phyloP scores from a whole-genome alignment of 2,113 vertebrate genomes.

The Setophaga petechia region DNA sequence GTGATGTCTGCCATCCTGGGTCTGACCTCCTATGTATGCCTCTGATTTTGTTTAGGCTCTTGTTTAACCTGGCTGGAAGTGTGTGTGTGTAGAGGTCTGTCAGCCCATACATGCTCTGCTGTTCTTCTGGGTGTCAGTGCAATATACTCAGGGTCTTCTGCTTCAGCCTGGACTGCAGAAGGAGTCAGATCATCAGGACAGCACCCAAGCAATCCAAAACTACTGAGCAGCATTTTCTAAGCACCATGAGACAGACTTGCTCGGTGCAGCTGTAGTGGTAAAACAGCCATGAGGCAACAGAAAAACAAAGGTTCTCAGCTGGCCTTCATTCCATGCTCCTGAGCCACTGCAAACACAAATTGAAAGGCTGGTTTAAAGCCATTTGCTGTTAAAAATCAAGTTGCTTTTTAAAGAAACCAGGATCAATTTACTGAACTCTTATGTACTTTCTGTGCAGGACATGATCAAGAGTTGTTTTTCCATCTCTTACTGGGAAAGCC shows the following conservation, averaged over 20 bases:
- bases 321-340: background rate
- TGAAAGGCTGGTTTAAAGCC: background rate
- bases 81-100: background rate
- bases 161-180: background rate
- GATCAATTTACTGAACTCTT: background rate
- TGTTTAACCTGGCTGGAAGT: background rate
- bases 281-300: background rate
- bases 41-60: background rate
- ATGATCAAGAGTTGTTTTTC: background rate
- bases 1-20: background rate
- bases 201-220: background rate
- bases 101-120: background rate
- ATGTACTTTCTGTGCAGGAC: background rate
- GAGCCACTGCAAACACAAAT: background rate
- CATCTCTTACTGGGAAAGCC: background rate
- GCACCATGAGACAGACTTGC: rapidly evolving
- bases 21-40: background rate
- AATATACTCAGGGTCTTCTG: background rate
- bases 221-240: background rate
- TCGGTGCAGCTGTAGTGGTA: background rate
- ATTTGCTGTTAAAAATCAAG: background rate
- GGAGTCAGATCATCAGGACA: background rate
- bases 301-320: background rate
- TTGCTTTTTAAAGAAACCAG: background rate
- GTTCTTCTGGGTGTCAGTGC: background rate